Conservation (phyloP, 2,113 vertebrate genomes). For the Xenus cinereus region DNA sequence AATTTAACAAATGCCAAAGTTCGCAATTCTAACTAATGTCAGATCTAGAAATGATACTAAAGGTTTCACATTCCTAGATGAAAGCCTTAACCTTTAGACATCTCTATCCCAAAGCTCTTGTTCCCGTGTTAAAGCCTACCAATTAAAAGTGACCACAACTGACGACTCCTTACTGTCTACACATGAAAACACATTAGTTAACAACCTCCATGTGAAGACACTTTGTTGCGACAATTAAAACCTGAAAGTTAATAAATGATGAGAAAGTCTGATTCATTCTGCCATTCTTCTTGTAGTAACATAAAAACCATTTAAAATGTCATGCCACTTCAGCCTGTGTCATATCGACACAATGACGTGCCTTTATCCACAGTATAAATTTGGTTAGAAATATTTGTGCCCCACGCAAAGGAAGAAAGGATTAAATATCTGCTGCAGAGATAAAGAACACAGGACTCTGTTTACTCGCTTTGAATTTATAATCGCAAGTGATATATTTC, state of each 20-base stretch:
- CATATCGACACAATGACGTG: neutral
- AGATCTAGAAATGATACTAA: neutral
- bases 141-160: neutral
- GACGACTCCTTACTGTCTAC: neutral
- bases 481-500: neutral
- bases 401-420: neutral
- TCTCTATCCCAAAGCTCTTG: neutral
- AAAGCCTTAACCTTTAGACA: neutral
- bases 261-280: neutral
- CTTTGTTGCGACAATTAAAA: neutral
- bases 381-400: neutral
- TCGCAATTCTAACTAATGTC: neutral
- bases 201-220: neutral
- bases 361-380: neutral
- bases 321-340: neutral
- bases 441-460: neutral
- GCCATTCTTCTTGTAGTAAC: neutral
- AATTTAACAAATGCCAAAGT: neutral
- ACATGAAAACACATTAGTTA: neutral
- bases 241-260: slow-evolving; percentile 2
- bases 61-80: neutral
- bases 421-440: neutral
- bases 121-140: neutral
- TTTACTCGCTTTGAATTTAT: neutral
- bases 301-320: slow-evolving; percentile 4